Evolutionary conservation across 2,888 invertebrate species (phyloP), one percentile per base, ranked within the genome.

Genomic region (Aphodius sticticus): DNA sequence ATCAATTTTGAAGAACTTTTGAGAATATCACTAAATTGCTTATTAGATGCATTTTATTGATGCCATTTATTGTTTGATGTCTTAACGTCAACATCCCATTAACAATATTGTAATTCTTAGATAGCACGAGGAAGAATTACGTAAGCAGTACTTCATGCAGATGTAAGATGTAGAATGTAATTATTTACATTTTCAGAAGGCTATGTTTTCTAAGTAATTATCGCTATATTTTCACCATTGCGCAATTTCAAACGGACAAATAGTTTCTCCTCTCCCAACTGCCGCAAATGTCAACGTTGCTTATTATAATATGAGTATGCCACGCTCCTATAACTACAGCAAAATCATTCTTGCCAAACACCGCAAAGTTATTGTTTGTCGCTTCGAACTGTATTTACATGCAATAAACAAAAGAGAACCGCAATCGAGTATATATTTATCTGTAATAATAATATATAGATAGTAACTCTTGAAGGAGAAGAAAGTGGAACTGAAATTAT

Each of bases 141-240:
- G 12, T 53, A 53, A 53, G 53, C 53, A 53, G 2, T 26, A 26
- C 53, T 53, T 53, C 53, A 53, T 53, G 53, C 53, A 53, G 53
- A 53, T 53, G 53, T 12, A 53, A 53, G 53, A 53, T 53, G 53
- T 53, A 53, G 53, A 9, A 53, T 53, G 53, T 53, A 53, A 53
- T 53, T 53, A 53, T 53, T 53, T 53, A 53, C 53, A 53, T 53
- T 53, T 53, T 53, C 53, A 53, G 53, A 53, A 53, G 53, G 53
- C 12, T 53, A 12, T 53, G 53, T 53, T 53, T 53, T 53, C 53
- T 53, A 53, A 53, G 53, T 53, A 53, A 53, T 53, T 53, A 53
- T 53, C 53, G 53, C 9, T 53, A 53, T 9, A 53, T 53, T 53
- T 53, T 53, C 53, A 53, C 53, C 53, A 53, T 53, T 53, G 53